These are phyloP conservation scores for Cherax quadricarinatus DNA, from an alignment of 1,140 invertebrate genomes.

Conservation along the genomic window DNA sequence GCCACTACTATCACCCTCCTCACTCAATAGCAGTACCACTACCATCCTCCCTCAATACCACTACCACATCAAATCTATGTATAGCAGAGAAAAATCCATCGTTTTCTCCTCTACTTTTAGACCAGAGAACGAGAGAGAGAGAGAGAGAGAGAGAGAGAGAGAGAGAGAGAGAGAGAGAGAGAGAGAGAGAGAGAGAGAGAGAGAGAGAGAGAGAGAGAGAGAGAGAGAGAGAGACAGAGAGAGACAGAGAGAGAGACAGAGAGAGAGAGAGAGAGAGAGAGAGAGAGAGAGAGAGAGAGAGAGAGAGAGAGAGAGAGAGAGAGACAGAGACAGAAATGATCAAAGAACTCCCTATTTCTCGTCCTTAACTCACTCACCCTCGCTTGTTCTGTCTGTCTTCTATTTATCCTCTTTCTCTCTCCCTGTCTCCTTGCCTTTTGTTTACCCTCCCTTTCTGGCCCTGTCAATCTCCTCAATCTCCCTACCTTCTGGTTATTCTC, in stretches of 20 bases:
- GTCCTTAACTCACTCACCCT: neutral
- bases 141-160: neutral
- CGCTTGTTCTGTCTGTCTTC: neutral
- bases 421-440: neutral
- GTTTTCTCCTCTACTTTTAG: too few species aligned
- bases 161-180: too few species aligned
- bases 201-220: constrained; percentile 1
- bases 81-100: too few species aligned
- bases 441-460: neutral
- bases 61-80: too few species aligned
- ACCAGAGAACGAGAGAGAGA: neutral
- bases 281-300: too few species aligned
- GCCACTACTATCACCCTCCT: too few species aligned
- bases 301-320: too few species aligned
- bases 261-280: too few species aligned
- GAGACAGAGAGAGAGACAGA: too few species aligned
- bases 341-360: neutral
- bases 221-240: neutral
- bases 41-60: too few species aligned
- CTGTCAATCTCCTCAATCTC: neutral
- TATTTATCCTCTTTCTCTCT: neutral
- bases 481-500: neutral
- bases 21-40: too few species aligned
- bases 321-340: neutral
- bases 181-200: neutral